Conservation (phyloP, 2,888 invertebrate genomes). For the Leptopilina drosophilae region DNA sequence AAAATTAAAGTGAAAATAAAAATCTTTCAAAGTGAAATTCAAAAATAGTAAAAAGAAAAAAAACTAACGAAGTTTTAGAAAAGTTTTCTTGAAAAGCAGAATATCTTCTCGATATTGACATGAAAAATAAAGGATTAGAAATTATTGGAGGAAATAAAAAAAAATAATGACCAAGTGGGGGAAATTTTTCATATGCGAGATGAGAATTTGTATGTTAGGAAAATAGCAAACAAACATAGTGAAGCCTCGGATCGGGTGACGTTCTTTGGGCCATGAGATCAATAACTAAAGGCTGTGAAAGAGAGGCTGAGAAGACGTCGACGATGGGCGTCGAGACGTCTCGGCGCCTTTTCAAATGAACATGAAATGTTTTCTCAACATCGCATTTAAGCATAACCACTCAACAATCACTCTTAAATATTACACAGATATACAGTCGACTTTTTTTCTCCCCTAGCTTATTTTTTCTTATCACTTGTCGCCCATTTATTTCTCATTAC, state of each 20-base stretch:
- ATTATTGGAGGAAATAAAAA: neutral
- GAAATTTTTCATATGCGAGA: neutral
- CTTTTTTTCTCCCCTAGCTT: too few species aligned
- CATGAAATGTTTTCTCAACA: conserved; percentile 19
- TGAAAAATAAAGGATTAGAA: too few species aligned
- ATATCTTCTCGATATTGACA: too few species aligned
- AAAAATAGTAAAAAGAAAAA: too few species aligned
- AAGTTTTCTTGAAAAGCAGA: too few species aligned
- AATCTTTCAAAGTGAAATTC: too few species aligned
- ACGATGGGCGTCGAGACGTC: conserved; percentile 72
- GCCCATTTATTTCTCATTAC: too few species aligned
- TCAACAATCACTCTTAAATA: conserved; percentile 48
- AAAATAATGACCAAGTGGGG: neutral
- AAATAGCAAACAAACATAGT: conserved; percentile 37
- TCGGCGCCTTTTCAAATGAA: conserved; percentile 62
- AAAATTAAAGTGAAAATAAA: too few species aligned
- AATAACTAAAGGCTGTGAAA: conserved; percentile 52
- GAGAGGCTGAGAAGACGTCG: conserved; percentile 64
- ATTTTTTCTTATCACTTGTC: too few species aligned
- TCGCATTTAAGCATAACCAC: conserved; percentile 53
- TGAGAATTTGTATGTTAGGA: conserved; percentile 4
- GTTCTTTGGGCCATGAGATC: conserved; percentile 53
- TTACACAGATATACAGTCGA: too few species aligned
- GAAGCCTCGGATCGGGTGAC: conserved; percentile 47
- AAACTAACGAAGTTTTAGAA: too few species aligned